Base-by-base conservation (phyloP, 2,888 invertebrate species). In the Sesia bembeciformis region DNA sequence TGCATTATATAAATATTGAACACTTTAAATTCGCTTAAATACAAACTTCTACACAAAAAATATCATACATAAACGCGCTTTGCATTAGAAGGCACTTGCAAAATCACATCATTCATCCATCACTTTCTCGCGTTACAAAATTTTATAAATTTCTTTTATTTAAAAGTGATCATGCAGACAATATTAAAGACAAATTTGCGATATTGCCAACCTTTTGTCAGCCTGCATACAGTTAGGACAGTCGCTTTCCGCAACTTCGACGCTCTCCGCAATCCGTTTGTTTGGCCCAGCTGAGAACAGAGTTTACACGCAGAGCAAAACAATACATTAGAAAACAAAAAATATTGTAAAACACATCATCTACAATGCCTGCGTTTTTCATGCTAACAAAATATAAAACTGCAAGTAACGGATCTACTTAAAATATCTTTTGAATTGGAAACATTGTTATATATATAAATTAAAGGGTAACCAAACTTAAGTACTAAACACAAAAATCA, bases 251-350 rank as follows among this genome's bases (percentile, higher is more conserved):
- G 71, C 68, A 46, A 65, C 63, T 60, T 70, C 73, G 61, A 54
- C 49, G 58, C 64, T 66, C 49, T 76, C 82, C 53, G 60, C 52
- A 66, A 79, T 85, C 69, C 74, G 51, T 76, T 85, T 85, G 73
- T 70, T 70, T 66, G 83, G 74, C 64, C 76, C 79, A 65, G 76
- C 87, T 87, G 86, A 71, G 83, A 84, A 86, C 85, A 87, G 76
- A 81, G 78, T 72, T 70, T 78, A 84, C 71, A 75, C 84, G 84
- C 86, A 70, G 74, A 83, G 86, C 87, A 72, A 76, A 42, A 23
- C 23, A 23, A 23, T 23, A 23, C 23, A 23, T 23, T 23, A 23
- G 23, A 23, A 23, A 23, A 23, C 23, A 23, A 23, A 23, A 23
- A 23, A 23, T 23, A 23, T 23, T 23, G 23, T 23, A 23, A 23